phyloP scores from a whole-genome alignment of 2,888 invertebrate genomes.

The Mythimna pallens region DNA sequence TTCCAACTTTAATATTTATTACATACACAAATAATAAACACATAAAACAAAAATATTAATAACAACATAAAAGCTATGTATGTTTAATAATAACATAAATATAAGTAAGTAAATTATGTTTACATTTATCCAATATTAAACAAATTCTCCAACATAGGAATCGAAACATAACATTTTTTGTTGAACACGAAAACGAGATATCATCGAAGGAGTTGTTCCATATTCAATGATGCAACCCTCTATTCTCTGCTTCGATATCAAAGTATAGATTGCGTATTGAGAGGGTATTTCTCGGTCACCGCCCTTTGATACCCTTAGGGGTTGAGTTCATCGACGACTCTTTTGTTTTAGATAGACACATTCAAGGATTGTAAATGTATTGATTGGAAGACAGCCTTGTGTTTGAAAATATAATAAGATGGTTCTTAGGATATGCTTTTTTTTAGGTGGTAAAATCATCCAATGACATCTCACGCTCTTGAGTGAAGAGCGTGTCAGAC shows the following conservation, averaged over 20 bases:
- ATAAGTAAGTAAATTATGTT: no score
- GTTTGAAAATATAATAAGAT: not conserved
- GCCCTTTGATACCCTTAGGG: conserved; percentile 13
- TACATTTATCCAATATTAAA: not conserved
- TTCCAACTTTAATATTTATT: no score
- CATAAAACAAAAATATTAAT: no score
- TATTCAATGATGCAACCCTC: conserved; percentile 48
- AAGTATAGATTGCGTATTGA: conserved; percentile 25
- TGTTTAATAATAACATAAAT: no score
- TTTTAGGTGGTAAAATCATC: no score
- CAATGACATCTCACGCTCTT: no score
- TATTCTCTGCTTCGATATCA: not conserved
- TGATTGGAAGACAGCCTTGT: not conserved
- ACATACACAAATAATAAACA: no score
- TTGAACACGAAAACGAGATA: conserved; percentile 9
- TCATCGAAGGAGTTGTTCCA: conserved; percentile 30
- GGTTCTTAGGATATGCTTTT: not conserved
- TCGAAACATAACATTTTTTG: conserved; percentile 13
- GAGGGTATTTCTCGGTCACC: conserved; percentile 29
- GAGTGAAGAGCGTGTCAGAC: no score
- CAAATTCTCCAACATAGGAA: not conserved
- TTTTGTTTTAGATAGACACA: not conserved
- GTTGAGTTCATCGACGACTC: not conserved
- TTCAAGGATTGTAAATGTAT: not conserved
- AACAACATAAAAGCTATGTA: no score